Evolutionary conservation across 2,888 invertebrate species (phyloP), one percentile per base, ranked within the genome.

Genomic region (Crematogaster levior): DNA sequence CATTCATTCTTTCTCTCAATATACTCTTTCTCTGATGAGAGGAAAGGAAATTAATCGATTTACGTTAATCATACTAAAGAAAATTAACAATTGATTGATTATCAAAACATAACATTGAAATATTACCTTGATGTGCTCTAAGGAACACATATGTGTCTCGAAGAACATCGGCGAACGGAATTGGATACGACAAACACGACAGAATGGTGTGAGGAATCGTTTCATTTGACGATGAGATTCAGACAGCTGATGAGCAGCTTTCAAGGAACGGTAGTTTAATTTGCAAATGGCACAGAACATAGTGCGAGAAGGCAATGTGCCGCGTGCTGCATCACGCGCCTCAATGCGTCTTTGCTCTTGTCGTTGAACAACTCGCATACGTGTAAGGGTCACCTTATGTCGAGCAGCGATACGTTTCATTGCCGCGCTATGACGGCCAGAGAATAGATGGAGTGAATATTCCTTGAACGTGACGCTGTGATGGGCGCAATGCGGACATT

Each of bases 101-200:
- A 27, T 15, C 12, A 5, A 68, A 15, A 7, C 6, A 21, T 56
- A 51, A 27, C 1, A 37, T n/a, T n/a, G n/a, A n/a, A n/a, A n/a
- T n/a, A n/a, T 92, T 94, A 97, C 97, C 96, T 97, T 97, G 40
- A 98, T 96, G 91, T 98, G 98, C 83, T 97, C 97, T 87, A 98
- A 95, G 0, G 97, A 97, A 93, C 97, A 97, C 87, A 97, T 96
- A 94, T 98, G 98, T 85, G 97, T 97, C 93, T 98, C 98, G 93
- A 97, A 98, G 21, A 97, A 95, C 97, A 98, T 98, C 18, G 98
- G 97, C 87, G 97, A 97, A 90, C 97, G 97, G 95, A 97, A 98
- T 53, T 97, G 96, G 90, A 97, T 95, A 83, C 97, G 96, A 93
- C 98, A 98, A 66, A 97, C 96, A 91, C 97, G 96, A 92, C 98